Conservation (phyloP, 2,888 invertebrate species). For the Odiellus spinosus region DNA sequence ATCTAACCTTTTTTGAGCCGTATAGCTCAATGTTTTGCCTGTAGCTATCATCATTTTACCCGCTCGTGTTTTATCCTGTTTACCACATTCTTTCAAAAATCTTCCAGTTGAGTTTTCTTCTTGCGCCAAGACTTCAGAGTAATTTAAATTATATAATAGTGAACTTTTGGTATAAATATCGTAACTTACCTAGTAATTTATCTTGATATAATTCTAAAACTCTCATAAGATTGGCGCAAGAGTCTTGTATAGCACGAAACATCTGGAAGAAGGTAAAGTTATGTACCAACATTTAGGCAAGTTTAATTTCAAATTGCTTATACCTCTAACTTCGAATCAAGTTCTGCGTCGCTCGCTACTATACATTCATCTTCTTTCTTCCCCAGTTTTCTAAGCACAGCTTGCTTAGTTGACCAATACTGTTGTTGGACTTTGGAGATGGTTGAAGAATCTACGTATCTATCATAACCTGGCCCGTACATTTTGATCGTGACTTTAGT, state of each 20-base stretch:
- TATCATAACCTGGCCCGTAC: constrained; percentile 1
- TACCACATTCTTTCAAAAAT: constrained; percentile 83
- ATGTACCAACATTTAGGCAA: constrained; percentile 1
- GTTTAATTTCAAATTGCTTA: not conserved
- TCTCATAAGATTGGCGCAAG: constrained; percentile 67
- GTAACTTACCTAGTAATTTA: constrained; percentile 54
- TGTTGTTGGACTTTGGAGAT: constrained; percentile 68
- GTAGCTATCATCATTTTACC: constrained; percentile 64
- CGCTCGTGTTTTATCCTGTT: constrained; percentile 65
- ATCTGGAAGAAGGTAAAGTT: constrained; percentile 31
- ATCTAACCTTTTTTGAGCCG: constrained; percentile 78
- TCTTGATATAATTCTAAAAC: constrained; percentile 88
- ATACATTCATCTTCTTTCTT: constrained; percentile 96
- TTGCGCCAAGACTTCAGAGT: constrained; percentile 58
- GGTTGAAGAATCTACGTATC: constrained; percentile 14
- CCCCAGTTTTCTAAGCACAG: constrained; percentile 76
- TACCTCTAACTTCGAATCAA: constrained; percentile 84
- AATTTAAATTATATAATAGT: no score
- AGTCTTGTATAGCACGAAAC: constrained; percentile 79
- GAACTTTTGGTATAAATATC: no score
- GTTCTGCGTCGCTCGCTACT: constrained; percentile 83
- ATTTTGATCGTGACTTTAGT: not conserved
- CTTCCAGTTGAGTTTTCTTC: constrained; percentile 89
- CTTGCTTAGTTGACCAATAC: constrained; percentile 96
- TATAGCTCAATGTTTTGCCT: constrained; percentile 73